Base-by-base conservation (phyloP, 2,113 vertebrate species). In the Varanus salvator region DNA sequence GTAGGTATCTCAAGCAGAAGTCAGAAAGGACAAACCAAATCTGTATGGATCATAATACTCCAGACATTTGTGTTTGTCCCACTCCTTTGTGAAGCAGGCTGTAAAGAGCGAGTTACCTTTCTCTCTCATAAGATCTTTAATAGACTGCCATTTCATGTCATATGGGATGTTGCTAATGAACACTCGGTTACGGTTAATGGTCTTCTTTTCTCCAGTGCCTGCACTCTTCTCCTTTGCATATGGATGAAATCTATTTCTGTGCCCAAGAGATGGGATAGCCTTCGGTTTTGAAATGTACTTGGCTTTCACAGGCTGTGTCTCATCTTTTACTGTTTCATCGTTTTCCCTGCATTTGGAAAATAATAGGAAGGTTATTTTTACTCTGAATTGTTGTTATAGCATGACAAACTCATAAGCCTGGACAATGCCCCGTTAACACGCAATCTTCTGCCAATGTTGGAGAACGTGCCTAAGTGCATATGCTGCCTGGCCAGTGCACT, bases 121-220 rank as follows among this genome's bases (percentile, higher is more conserved):
- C 94, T 99, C 99, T 95, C 99, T 98, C 99, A 99, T 99, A 81
- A 99, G 98, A 97, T 99, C 99, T 99, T 99, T 99, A 97, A 99
- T 99, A 89, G 98, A 98, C 98, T 99, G 99, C 99, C 99, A 99
- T 96, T 99, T 99, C 98, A 99, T 99, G 95, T 99, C 99, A 97
- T 99, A 99, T 0, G 99, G 99, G 94, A 99, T 99, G 95, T 99
- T 99, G 97, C 99, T 99, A 97, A 99, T 99, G 96, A 99, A 99
- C 94, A 99, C 99, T 87, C 99, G 96, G 93, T 99, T 99, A 93
- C 98, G 98, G 85, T 98, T 98, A 92, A 96, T 78, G 84, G 96
- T 89, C 97, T 98, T 99, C 97, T 98, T 99, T 82, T 99, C 99
- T 94, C 96, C 98, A 86, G 95, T 80, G 87, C 96, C 97, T 14